Evolutionary conservation across 2,797 vertebrate species (phyloP).

Genomic region (Platyrinchus mystaceus): DNA sequence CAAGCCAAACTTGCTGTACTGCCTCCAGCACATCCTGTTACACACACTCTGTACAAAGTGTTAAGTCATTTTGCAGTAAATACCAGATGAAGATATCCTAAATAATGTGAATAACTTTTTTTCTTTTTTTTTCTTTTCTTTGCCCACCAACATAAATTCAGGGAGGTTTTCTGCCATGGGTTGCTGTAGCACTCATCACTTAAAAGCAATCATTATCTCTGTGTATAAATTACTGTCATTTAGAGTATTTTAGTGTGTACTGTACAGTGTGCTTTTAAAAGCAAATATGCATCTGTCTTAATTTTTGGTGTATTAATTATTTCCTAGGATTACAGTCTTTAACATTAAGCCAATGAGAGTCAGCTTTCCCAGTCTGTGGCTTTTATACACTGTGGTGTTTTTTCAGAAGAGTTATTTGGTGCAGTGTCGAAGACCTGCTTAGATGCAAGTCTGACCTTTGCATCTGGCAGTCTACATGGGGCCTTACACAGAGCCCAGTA

Average conservation of each 20-base stretch:
- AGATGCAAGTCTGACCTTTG: background rate
- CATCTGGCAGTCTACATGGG: background rate
- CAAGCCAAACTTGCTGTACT: background rate
- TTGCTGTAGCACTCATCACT: background rate
- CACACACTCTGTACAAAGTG: background rate
- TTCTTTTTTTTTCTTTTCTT: background rate
- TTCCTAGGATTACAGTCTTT: background rate
- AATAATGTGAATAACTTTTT: background rate
- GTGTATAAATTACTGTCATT: background rate
- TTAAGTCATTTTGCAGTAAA: background rate
- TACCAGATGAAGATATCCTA: background rate
- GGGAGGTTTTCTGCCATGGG: background rate
- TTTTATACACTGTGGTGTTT: background rate
- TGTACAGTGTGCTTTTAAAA: background rate
- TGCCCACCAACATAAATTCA: rapidly evolving
- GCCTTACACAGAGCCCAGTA: background rate
- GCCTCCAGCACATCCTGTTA: background rate
- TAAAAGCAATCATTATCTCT: background rate
- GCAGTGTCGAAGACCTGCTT: background rate
- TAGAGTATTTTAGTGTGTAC: background rate
- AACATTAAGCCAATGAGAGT: background rate
- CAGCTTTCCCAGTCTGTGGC: background rate
- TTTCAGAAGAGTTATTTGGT: background rate
- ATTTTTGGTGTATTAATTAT: background rate
- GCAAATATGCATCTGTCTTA: background rate